Evolutionary conservation across 2,113 vertebrate genomes (phyloP), one percentile per base, ranked within the genome.

Genomic region (Campylomormyrus tamandua): DNA sequence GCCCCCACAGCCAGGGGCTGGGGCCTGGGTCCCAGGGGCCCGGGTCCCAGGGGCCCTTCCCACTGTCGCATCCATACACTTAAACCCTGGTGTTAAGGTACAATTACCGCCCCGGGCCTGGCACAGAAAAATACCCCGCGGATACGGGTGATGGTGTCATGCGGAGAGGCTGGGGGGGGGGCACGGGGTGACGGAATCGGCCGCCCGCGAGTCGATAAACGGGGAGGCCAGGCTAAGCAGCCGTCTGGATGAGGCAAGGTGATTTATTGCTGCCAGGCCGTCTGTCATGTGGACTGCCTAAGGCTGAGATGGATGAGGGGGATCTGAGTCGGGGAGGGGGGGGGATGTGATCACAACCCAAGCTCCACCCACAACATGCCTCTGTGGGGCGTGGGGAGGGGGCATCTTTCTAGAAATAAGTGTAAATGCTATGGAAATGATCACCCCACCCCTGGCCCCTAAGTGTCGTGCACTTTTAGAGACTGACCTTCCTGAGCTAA

Each of bases 201-300:
- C 35, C 5, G 13, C 35, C 42, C 4, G 15, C 31, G 0, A 87
- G 49, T 53, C 19, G n/a, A 87, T 52, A 53, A 87, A 35, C 84
- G 27, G 42, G 87, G 39, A 66, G 39, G 53, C 17, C 17, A 39
- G 56, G 87, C 87, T 53, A 88, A 21, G 17, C 53, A 5, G 87
- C 39, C 35, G n/a, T 88, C 87, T 88, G 17, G 39, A 56, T 45
- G 35, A 66, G 21, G 35, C 53, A 31, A 10, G 35, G 56, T 88
- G 87, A 88, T 88, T 88, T 62, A 88, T 88, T 35, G 11, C 31
- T 88, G 87, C 35, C 56, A 88, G 56, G 31, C 9, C 87, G 87
- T 88, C 56, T 39, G 53, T 88, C 87, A 66, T 3, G 21, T 19
- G 10, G 39, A 8, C 56, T 11, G 27, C 85, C 50, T 35, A 31